Evolutionary conservation across 2,113 vertebrate species (phyloP).

Genomic region (Archilochus colubris): DNA sequence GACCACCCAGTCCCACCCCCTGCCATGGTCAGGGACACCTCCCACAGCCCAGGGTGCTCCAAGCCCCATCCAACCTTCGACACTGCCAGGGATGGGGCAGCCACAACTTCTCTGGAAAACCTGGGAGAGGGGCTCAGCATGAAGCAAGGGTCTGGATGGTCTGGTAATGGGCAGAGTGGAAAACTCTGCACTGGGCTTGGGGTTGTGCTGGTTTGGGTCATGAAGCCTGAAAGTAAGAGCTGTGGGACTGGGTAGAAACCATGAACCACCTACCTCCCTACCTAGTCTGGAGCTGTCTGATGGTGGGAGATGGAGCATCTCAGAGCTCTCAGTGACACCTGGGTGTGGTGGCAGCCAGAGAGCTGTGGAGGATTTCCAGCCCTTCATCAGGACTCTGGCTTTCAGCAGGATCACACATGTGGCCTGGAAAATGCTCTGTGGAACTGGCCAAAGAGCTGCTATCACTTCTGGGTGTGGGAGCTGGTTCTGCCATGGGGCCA

Average conservation of each 20-base stretch:
- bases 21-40: too few species aligned
- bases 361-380: neutral
- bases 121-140: too few species aligned
- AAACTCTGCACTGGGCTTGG: rapidly evolving
- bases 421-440: neutral
- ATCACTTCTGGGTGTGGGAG: rapidly evolving
- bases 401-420: neutral
- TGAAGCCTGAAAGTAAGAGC: neutral
- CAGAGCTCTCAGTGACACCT: neutral
- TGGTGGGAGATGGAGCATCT: neutral
- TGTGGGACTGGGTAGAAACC: neutral
- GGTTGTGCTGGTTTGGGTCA: neutral
- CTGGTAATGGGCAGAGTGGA: neutral
- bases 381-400: neutral
- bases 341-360: neutral
- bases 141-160: neutral
- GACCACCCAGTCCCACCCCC: too few species aligned
- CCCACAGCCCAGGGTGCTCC: too few species aligned
- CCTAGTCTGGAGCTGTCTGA: neutral
- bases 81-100: too few species aligned
- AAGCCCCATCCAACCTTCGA: too few species aligned
- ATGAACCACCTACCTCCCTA: neutral
- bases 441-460: neutral
- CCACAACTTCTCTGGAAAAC: too few species aligned
- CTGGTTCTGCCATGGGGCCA: rapidly evolving